These are phyloP conservation scores for Cavia aperea DNA, from an alignment of 2,113 vertebrate species.

Conservation along the genomic window DNA sequence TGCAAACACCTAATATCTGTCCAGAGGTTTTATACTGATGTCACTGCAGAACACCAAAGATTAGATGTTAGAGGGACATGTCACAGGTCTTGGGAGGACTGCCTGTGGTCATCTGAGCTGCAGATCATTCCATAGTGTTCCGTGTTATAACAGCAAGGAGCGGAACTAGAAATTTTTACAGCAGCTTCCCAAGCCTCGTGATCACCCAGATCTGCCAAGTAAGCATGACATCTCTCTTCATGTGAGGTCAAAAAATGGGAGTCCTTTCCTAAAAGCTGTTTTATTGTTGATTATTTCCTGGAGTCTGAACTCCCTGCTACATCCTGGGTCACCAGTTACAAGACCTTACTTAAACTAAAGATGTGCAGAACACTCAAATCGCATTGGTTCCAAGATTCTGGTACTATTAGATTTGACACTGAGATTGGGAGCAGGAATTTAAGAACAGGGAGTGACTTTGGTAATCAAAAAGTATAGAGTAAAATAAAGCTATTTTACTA, in stretches of 20 bases:
- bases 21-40: not conserved
- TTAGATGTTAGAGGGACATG: not conserved
- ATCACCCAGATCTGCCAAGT: not conserved
- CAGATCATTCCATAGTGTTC: not conserved
- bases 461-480: not conserved
- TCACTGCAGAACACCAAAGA: not conserved
- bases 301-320: not conserved
- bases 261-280: not conserved
- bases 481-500: not conserved
- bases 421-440: not conserved
- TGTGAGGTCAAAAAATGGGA: not conserved
- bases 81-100: not conserved
- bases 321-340: not conserved
- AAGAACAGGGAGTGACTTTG: not conserved
- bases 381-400: not conserved
- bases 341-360: not conserved
- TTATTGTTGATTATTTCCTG: not conserved
- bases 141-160: not conserved
- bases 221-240: not conserved
- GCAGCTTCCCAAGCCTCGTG: not conserved
- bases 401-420: not conserved
- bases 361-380: not conserved
- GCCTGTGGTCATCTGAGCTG: fast-evolving
- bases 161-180: not conserved
- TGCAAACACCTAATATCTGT: not conserved